phyloP scores from a whole-genome alignment of 2,888 invertebrate genomes.

The Dynastes maya region DNA sequence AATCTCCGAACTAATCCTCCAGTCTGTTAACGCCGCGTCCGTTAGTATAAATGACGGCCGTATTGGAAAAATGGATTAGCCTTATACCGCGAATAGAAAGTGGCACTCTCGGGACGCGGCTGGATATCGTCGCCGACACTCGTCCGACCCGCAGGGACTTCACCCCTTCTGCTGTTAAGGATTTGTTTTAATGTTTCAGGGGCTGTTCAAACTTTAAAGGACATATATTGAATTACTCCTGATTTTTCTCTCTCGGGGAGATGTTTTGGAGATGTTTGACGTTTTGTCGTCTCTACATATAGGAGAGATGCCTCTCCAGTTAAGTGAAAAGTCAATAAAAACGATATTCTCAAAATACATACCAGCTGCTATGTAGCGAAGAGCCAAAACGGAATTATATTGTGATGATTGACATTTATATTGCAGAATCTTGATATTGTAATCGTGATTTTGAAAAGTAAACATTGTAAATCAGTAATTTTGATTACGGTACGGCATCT shows the following conservation, averaged over 20 bases:
- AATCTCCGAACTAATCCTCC: conserved; percentile 30
- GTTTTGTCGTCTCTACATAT: not conserved
- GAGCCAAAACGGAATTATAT: too few species aligned
- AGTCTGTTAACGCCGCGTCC: conserved; percentile 31
- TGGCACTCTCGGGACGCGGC: conserved; percentile 65
- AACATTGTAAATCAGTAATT: too few species aligned
- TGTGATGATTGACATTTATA: too few species aligned
- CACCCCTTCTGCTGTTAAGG: conserved; percentile 59
- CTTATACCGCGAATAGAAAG: conserved; percentile 60
- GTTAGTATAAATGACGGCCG: conserved; percentile 69
- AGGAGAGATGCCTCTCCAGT: too few species aligned
- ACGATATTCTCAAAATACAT: too few species aligned
- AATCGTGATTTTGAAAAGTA: too few species aligned
- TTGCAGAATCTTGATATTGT: too few species aligned
- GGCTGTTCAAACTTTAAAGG: conserved; percentile 51
- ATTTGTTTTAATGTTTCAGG: conserved; percentile 61
- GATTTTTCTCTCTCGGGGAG: conserved; percentile 40
- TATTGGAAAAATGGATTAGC: conserved; percentile 70
- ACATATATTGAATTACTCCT: conserved; percentile 51
- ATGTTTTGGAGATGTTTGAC: conserved; percentile 18
- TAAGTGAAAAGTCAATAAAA: too few species aligned
- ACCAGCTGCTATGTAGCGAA: too few species aligned
- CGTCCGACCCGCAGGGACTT: conserved; percentile 62
- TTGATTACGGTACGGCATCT: too few species aligned
- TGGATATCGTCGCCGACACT: conserved; percentile 67